Evolutionary conservation across 2,797 vertebrate species (phyloP).

Genomic region (Xyrichtys novacula): DNA sequence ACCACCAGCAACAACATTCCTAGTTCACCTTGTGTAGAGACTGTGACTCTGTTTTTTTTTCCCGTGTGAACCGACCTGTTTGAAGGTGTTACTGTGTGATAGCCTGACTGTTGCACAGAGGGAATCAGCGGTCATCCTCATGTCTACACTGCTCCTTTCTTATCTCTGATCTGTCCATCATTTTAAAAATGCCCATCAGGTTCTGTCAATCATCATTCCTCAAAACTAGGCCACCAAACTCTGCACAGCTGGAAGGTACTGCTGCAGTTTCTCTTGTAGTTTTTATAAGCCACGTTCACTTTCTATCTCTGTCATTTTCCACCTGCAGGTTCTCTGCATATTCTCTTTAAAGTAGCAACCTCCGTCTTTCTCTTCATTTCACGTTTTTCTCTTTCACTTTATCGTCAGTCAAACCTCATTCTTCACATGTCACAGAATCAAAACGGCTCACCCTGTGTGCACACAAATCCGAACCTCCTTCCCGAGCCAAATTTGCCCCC

Average conservation of each 20-base stretch:
- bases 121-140: constrained; percentile 31
- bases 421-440: constrained; percentile 1
- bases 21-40: neutral
- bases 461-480: neutral
- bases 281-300: constrained; percentile 34
- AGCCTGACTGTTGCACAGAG: constrained; percentile 34
- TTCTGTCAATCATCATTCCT: constrained; percentile 55
- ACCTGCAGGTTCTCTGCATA: constrained; percentile 20
- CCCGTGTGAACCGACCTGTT: constrained; percentile 6
- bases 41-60: constrained; percentile 32
- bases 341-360: constrained; percentile 14
- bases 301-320: constrained; percentile 19
- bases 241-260: constrained; percentile 31
- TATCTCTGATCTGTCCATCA: constrained; percentile 61
- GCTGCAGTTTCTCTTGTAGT: constrained; percentile 13
- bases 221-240: constrained; percentile 46
- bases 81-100: constrained; percentile 30
- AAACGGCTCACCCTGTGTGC: neutral
- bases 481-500: constrained; percentile 1
- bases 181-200: constrained; percentile 53
- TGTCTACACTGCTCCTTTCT: constrained; percentile 34
- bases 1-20: constrained; percentile 29
- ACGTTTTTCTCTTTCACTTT: neutral
- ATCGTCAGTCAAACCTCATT: neutral
- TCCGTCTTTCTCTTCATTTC: neutral